Evolutionary conservation across 2,888 invertebrate species (phyloP).

Genomic region (Drosophila macrospina): DNA sequence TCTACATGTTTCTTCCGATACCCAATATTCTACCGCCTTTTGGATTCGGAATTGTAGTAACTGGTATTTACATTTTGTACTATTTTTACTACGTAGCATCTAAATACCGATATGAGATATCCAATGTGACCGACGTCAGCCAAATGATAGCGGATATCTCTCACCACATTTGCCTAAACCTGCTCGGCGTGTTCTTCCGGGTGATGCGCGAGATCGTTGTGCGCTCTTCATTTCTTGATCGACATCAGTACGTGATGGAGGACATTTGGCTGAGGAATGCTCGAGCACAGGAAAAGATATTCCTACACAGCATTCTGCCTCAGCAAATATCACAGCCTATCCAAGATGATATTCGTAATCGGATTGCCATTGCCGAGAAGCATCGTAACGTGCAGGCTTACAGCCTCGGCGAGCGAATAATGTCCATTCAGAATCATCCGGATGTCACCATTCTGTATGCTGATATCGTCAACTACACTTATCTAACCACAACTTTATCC

Average conservation of each 20-base stretch:
- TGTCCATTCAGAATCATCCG: conserved; percentile 92
- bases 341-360: conserved; percentile 87
- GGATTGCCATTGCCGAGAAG: conserved; percentile 81
- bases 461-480: conserved; percentile 96
- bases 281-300: conserved; percentile 64
- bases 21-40: conserved; percentile 34
- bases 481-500: conserved; percentile 90
- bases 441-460: conserved; percentile 96
- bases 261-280: conserved; percentile 44
- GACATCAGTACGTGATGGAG: conserved; percentile 61
- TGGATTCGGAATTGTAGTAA: conserved; percentile 22
- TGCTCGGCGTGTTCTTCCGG: conserved; percentile 60
- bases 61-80: conserved; percentile 14
- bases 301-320: conserved; percentile 94
- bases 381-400: background rate
- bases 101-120: conserved; percentile 2
- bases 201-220: conserved; percentile 52
- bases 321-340: conserved; percentile 91
- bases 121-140: background rate
- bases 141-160: conserved; percentile 32
- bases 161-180: conserved; percentile 43
- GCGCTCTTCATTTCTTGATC: conserved; percentile 64
- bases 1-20: conserved; percentile 64
- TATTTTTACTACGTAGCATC: background rate
- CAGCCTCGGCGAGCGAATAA: conserved; percentile 22